Percentiles rank a stretch among this genome's conserved stretches.
phyloP scores from a whole-genome alignment of 2,888 invertebrate species.

The Aproaerema taeniolella region DNA sequence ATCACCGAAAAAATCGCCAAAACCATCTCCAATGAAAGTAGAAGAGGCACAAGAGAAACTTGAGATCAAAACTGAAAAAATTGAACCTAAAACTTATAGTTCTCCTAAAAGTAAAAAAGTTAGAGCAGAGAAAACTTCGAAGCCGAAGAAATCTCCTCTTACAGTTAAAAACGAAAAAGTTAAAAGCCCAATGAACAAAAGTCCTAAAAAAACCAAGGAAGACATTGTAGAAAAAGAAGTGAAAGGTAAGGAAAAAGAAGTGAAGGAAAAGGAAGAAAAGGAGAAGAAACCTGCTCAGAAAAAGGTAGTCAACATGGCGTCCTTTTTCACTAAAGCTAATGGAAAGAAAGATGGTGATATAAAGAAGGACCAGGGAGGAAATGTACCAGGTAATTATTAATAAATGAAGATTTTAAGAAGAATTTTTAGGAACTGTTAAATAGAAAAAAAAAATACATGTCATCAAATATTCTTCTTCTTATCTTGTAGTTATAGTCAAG shows the following conservation, averaged over 20 bases:
- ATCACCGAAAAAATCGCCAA: slow-evolving; percentile 15
- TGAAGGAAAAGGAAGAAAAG: slow-evolving; percentile 7
- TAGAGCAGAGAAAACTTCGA: slow-evolving; percentile 10
- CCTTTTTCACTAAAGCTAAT: slow-evolving; percentile 11
- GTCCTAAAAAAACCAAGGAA: too few species aligned
- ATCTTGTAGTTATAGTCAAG: too few species aligned
- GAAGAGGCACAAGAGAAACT: slow-evolving; percentile 21
- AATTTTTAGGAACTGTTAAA: too few species aligned
- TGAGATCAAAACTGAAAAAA: slow-evolving; percentile 36
- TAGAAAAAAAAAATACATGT: too few species aligned
- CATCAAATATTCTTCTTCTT: too few species aligned
- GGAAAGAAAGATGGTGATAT: slow-evolving; percentile 17
- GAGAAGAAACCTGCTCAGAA: slow-evolving; percentile 3
- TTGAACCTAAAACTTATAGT: slow-evolving; percentile 42
- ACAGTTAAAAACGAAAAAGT: slow-evolving; percentile 3
- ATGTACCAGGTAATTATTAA: slow-evolving; percentile 37
- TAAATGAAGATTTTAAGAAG: too few species aligned
- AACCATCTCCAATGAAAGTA: slow-evolving; percentile 13
- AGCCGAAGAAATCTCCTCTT: not conserved
- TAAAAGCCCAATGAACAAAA: slow-evolving; percentile 1
- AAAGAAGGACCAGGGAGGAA: slow-evolving; percentile 21
- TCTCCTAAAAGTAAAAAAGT: slow-evolving; percentile 38
- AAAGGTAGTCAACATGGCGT: slow-evolving; percentile 1
- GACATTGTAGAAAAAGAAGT: not conserved
- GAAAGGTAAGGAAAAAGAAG: not conserved